Evolutionary conservation across 2,113 vertebrate genomes (phyloP).

Genomic region (Notarius quadriscutis): DNA sequence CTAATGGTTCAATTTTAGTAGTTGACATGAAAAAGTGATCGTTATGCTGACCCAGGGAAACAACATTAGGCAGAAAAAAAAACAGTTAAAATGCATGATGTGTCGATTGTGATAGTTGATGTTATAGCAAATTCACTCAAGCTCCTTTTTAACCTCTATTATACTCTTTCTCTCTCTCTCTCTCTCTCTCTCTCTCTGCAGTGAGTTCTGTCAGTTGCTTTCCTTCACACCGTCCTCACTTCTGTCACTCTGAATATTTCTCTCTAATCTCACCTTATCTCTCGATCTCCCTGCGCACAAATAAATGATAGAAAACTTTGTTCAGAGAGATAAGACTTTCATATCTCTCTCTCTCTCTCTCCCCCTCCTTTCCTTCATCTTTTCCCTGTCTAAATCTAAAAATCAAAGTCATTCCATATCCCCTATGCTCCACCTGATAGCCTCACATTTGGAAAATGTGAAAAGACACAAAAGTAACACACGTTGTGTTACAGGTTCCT

Average conservation of each 20-base stretch:
- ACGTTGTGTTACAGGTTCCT: not conserved
- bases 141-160: slow-evolving; percentile 9
- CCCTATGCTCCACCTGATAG: not conserved
- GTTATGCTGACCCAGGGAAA: not conserved
- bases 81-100: not conserved
- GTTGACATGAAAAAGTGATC: not conserved
- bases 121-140: slow-evolving; percentile 20
- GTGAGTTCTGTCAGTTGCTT: not conserved
- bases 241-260: slow-evolving; percentile 44
- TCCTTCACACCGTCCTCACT: slow-evolving; percentile 28
- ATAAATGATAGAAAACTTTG: slow-evolving; percentile 46
- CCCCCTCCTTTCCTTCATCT: not conserved
- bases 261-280: slow-evolving; percentile 47
- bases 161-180: slow-evolving; percentile 15
- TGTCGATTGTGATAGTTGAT: slow-evolving; percentile 27
- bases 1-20: not conserved
- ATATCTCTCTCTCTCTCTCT: slow-evolving; percentile 52
- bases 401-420: not conserved
- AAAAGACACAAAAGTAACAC: not conserved
- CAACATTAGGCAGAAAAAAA: not conserved
- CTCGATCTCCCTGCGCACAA: slow-evolving; percentile 38
- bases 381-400: slow-evolving; percentile 12
- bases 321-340: slow-evolving; percentile 45
- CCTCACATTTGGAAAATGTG: not conserved
- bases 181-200: slow-evolving; percentile 13